Percentiles rank a stretch among this genome's conserved stretches.
phyloP scores from a whole-genome alignment of 2,113 vertebrate species.

The Albula goreensis region DNA sequence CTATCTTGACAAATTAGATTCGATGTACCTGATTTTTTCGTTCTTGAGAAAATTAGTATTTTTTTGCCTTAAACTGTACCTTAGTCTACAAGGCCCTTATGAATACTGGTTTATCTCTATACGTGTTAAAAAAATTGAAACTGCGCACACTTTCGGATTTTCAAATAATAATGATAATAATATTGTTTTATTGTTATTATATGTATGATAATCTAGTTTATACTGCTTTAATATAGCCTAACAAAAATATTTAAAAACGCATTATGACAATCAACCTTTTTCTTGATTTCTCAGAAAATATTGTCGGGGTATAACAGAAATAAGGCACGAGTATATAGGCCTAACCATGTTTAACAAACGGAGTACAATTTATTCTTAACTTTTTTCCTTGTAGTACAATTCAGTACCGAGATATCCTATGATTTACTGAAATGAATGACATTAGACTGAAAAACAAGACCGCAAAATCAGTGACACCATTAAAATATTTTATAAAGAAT shows the following conservation, averaged over 20 bases:
- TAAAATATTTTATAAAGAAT: not conserved
- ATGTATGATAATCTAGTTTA: no score
- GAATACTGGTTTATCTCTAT: no score
- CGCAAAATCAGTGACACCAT: not conserved
- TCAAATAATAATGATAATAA: no score
- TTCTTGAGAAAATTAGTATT: slow-evolving; percentile 14
- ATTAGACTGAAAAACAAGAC: not conserved
- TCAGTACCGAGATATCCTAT: not conserved
- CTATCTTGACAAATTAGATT: not conserved
- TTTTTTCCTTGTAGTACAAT: not conserved
- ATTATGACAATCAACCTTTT: not conserved
- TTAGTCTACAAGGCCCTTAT: not conserved
- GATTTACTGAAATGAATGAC: not conserved
- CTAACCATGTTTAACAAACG: no score
- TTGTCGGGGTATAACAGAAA: not conserved
- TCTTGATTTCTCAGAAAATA: not conserved
- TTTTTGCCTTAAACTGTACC: not conserved
- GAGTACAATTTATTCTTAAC: no score
- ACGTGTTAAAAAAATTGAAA: no score
- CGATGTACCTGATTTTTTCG: slow-evolving; percentile 23
- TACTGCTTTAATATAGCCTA: no score
- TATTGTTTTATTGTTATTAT: no score
- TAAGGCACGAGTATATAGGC: not conserved
- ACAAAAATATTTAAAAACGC: no score
- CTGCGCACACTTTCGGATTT: no score